phyloP scores from a whole-genome alignment of 2,797 vertebrate species.

The Sebastes nivosus region DNA sequence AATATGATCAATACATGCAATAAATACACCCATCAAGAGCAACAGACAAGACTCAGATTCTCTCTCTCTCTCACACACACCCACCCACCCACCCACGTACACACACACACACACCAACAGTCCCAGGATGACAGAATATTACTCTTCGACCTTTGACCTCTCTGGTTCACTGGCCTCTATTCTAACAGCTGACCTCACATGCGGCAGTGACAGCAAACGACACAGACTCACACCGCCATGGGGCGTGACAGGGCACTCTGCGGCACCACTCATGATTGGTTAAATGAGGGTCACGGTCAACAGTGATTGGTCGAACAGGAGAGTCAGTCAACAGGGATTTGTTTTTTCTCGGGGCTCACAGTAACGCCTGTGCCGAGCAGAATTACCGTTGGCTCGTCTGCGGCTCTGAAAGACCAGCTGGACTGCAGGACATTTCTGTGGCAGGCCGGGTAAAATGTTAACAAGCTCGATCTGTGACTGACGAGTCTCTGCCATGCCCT shows the following conservation, averaged over 20 bases:
- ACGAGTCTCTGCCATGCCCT: constrained; percentile 18
- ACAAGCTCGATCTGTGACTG: constrained; percentile 39
- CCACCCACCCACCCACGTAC: not conserved
- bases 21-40: not conserved
- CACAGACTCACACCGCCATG: not conserved
- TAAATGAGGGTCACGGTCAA: constrained; percentile 3
- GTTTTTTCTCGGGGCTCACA: not conserved
- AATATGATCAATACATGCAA: not conserved
- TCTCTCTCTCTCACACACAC: not conserved
- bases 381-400: not conserved
- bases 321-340: constrained; percentile 1
- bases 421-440: constrained; percentile 38
- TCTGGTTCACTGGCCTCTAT: constrained; percentile 2
- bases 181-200: constrained; percentile 29
- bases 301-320: constrained; percentile 2
- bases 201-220: constrained; percentile 1
- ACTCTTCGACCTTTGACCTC: constrained; percentile 32
- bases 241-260: not conserved
- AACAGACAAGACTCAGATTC: not conserved
- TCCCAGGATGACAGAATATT: constrained; percentile 8
- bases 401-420: constrained; percentile 13
- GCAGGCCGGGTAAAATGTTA: constrained; percentile 35
- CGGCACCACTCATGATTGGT: constrained; percentile 14
- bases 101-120: not conserved
- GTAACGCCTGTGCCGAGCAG: constrained; percentile 5